These are phyloP conservation scores for Sander lucioperca DNA, from an alignment of 2,113 vertebrate genomes.

Conservation along the genomic window DNA sequence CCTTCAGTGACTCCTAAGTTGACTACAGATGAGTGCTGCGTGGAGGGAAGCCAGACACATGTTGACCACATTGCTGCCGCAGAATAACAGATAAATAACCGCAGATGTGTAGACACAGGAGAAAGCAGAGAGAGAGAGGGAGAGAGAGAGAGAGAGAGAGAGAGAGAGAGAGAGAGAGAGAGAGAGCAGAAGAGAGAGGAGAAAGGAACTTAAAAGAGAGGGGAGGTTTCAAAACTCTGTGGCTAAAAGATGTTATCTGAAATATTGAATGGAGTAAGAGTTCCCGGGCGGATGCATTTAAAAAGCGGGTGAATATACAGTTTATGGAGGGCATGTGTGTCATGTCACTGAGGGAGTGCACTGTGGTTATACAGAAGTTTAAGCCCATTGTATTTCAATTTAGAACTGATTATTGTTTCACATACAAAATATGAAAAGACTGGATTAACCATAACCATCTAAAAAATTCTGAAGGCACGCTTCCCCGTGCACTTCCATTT, in stretches of 20 bases:
- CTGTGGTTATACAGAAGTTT: conserved; percentile 38
- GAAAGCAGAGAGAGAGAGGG: conserved; percentile 25
- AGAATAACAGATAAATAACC: conserved; percentile 81
- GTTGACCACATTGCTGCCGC: conserved; percentile 79
- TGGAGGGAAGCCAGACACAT: conserved; percentile 81
- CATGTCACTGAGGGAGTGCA: neutral
- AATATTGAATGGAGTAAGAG: conserved; percentile 57
- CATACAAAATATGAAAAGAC: neutral
- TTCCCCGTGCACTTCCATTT: neutral
- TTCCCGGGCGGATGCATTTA: conserved; percentile 40
- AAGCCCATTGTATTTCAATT: neutral
- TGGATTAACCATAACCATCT: neutral
- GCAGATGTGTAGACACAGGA: conserved; percentile 76
- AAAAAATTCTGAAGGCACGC: neutral
- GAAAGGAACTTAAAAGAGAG: conserved; percentile 62
- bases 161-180: conserved; percentile 22
- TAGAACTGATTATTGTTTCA: conserved; percentile 5
- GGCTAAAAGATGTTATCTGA: conserved; percentile 63
- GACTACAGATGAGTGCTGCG: conserved; percentile 67
- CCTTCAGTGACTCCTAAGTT: conserved; percentile 50
- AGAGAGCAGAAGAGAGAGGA: conserved; percentile 45
- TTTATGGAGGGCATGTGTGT: conserved; percentile 28
- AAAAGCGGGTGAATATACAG: conserved; percentile 21
- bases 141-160: too few species aligned
- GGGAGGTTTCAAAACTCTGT: conserved; percentile 43